These are phyloP conservation scores for Heliconius erato DNA, from an alignment of 2,888 invertebrate genomes.

Conservation along the genomic window DNA sequence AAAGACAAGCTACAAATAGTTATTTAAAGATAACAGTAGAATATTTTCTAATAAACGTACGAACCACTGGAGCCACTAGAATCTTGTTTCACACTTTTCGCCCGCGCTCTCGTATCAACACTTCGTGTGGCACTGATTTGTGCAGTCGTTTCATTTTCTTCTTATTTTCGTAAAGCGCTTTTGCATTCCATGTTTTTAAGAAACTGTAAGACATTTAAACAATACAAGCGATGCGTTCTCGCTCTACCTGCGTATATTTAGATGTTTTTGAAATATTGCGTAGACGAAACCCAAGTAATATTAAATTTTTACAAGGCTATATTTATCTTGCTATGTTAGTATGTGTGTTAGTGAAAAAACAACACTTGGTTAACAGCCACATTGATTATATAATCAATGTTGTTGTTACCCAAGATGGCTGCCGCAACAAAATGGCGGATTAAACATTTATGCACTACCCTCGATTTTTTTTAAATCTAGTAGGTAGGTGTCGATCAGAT, in stretches of 20 bases:
- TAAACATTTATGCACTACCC: too few relatives aligned
- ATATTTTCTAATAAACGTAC: not conserved
- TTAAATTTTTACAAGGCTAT: too few relatives aligned
- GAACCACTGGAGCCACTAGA: not conserved
- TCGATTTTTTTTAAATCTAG: too few relatives aligned
- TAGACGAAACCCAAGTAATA: too few relatives aligned
- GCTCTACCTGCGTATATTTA: not conserved
- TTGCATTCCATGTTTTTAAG: not conserved
- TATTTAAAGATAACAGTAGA: not conserved
- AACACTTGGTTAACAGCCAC: too few relatives aligned
- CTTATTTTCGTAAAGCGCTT: constrained; percentile 5
- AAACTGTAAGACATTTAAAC: not conserved
- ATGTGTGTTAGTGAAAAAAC: too few relatives aligned
- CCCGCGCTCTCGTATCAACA: constrained; percentile 9
- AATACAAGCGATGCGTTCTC: not conserved
- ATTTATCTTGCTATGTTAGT: too few relatives aligned
- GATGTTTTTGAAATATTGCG: too few relatives aligned
- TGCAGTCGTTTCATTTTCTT: constrained; percentile 21
- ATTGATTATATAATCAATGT: not conserved
- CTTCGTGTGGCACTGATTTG: constrained; percentile 24
- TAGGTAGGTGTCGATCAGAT: too few relatives aligned
- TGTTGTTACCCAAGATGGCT: not conserved
- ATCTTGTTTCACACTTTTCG: constrained; percentile 19
- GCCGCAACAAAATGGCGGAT: too few relatives aligned
- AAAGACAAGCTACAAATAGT: not conserved